Conservation (phyloP, 2,797 vertebrate genomes). For the Nyctalus aviator region DNA sequence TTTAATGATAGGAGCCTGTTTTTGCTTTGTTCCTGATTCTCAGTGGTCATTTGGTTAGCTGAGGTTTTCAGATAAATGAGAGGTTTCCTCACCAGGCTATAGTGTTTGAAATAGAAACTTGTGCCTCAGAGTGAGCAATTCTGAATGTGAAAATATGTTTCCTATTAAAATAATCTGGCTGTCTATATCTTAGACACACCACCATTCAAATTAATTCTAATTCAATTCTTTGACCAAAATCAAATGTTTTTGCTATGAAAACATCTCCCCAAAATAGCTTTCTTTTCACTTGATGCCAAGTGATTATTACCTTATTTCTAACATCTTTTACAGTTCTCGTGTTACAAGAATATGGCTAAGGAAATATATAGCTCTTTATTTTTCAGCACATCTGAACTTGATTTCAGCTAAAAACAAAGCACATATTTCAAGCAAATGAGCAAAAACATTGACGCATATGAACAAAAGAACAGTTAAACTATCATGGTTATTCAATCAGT, state of each 20-base stretch:
- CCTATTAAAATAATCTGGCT: slow-evolving; percentile 72
- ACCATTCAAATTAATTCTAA: slow-evolving; percentile 69
- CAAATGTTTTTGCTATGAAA: slow-evolving; percentile 81
- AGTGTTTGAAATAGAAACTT: slow-evolving; percentile 55
- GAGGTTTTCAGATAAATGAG: slow-evolving; percentile 39
- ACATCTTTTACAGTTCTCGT: slow-evolving; percentile 76
- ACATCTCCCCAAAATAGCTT: slow-evolving; percentile 66
- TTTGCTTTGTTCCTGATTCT: neutral
- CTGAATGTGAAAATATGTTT: slow-evolving; percentile 71
- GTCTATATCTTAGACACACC: slow-evolving; percentile 57
- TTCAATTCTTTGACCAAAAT: slow-evolving; percentile 71
- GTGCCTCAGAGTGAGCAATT: slow-evolving; percentile 27
- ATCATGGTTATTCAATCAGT: slow-evolving; percentile 80
- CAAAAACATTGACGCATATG: slow-evolving; percentile 75
- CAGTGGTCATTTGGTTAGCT: neutral
- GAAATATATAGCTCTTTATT: slow-evolving; percentile 69
- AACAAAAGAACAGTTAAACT: slow-evolving; percentile 84
- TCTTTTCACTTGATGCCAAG: slow-evolving; percentile 77
- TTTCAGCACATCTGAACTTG: slow-evolving; percentile 80
- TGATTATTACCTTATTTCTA: slow-evolving; percentile 71
- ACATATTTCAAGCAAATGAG: slow-evolving; percentile 78
- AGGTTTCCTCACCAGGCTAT: neutral
- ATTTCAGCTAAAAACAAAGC: slow-evolving; percentile 82
- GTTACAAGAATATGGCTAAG: slow-evolving; percentile 72
- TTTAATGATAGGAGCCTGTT: neutral